Base-by-base conservation (phyloP, 2,888 invertebrate genomes). In the Luperina nickerlii region DNA sequence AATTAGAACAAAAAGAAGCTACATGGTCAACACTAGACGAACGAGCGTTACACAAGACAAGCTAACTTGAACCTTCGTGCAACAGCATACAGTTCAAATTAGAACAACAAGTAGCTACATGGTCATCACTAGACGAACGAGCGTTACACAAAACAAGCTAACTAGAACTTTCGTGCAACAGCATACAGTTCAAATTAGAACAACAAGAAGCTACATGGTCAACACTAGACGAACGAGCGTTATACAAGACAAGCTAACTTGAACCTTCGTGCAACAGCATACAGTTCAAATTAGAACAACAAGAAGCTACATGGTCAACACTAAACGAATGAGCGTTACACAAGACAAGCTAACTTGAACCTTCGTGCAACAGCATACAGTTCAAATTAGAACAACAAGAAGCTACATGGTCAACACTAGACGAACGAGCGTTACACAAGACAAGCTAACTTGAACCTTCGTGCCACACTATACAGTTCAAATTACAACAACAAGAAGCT, bases 1-100 rank as follows among this genome's bases (percentile, higher is more conserved):
- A 57, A 2, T 51, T 48, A n/a, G n/a, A n/a, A 96, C 82, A 88
- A 92, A 60, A 82, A 95, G 0, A 86, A 94, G 0, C 91, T 93
- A 27, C 95, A 95, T 69, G 24, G 15, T 5, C 76, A 71, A 38
- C 71, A n/a, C 11, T 69, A 69, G 69, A 9, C 20, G 9, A 8
- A n/a, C 67, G 8, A 42, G 9, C 38, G 66, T 8, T 7, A 38
- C 13, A 38, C 38, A n/a, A 60, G 7, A 66, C 27, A 68, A 48
- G 45, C 27, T 27, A 27, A 11, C 11, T 48, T 69, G 20, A 48
- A 45, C 18, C 18, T 5, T 18, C 42, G 24, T n/a, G n/a, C 18
- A n/a, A 67, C 9, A n/a, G 18, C 9, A 67, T n/a, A 42, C 2
- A 67, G 42, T 42, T n/a, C 42, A 67, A 42, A 67, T 62, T 32